Base-by-base conservation (phyloP, 2,113 vertebrate species). In the Hoplias malabaricus region DNA sequence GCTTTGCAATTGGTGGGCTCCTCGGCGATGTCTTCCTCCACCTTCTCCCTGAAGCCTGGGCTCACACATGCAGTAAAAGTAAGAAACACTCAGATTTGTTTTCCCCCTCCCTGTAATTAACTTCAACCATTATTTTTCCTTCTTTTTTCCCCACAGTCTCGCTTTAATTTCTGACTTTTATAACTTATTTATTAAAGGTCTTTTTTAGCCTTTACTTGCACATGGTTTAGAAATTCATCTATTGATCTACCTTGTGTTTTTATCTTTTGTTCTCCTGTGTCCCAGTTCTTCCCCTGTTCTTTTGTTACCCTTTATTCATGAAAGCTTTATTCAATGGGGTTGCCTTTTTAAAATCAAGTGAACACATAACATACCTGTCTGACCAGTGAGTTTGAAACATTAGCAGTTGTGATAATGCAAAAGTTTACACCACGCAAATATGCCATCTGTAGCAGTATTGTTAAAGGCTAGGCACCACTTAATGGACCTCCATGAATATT, bases 21-120 rank as follows among this genome's bases (percentile, higher is more conserved):
- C 88, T 99, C 81, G 98, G 98, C 0, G 97, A 99, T 7, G 97
- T 99, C 25, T 99, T 99, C 84, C 93, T 99, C 77, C 98, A 99
- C 82, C 92, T 99, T 33, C 95, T 99, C 68, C 98, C 98, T 0
- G 97, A 99, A 87, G 96, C 96, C 0, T 99, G 98, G 98, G 92
- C 95, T 23, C 93, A 94, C 80, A 93, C 93, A 0, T 91, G 87
- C 82, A 93, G 90, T 42, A 83, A 91, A 85, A 87, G 92, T 93
- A 21, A 53, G 87, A 83, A 62, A 25, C 63, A 29, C 62, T 42
- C 2, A 40, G 31, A 4, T 21, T 53, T 4, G n/a, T 34, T 46
- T 25, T 56, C 21, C 46, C 42, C 14, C 25, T 67, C 11, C 23
- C 2, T 1, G 13, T n/a, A n/a, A n/a, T n/a, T n/a, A n/a, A n/a